Conservation (phyloP, 2,113 vertebrate species). For the Puffinus mauretanicus region DNA sequence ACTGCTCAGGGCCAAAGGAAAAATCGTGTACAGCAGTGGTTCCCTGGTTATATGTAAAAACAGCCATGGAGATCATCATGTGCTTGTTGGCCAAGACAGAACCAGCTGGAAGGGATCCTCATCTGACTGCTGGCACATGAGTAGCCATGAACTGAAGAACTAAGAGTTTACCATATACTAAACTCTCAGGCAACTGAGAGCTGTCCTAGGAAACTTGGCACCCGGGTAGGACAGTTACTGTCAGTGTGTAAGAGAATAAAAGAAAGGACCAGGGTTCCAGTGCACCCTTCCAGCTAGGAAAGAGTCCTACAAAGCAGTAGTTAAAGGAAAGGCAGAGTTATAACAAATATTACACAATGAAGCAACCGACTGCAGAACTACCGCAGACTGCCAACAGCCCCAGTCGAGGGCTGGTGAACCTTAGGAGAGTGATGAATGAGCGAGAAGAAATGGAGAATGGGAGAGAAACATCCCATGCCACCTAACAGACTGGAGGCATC, state of each 20-base stretch:
- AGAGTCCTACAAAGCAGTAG: neutral
- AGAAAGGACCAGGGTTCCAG: too few relatives aligned
- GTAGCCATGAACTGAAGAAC: neutral
- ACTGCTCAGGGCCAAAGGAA: neutral
- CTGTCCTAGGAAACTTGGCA: neutral
- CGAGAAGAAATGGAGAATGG: neutral
- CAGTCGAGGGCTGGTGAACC: neutral
- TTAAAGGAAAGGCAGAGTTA: neutral
- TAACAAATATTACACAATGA: neutral
- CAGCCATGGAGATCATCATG: rapidly evolving
- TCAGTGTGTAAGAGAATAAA: neutral
- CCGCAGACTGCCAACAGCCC: neutral
- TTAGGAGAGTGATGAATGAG: rapidly evolving
- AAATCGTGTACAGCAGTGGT: neutral
- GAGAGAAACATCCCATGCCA: neutral
- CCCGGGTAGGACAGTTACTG: neutral
- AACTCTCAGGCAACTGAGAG: neutral
- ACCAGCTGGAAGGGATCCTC: neutral
- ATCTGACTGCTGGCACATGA: neutral
- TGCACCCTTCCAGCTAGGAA: neutral
- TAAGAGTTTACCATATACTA: neutral
- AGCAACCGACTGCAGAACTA: neutral
- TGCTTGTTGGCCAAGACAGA: neutral
- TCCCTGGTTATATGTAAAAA: neutral
- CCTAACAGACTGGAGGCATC: neutral